Evolutionary conservation across 2,888 invertebrate genomes (phyloP).

Genomic region (Eurois occulta): DNA sequence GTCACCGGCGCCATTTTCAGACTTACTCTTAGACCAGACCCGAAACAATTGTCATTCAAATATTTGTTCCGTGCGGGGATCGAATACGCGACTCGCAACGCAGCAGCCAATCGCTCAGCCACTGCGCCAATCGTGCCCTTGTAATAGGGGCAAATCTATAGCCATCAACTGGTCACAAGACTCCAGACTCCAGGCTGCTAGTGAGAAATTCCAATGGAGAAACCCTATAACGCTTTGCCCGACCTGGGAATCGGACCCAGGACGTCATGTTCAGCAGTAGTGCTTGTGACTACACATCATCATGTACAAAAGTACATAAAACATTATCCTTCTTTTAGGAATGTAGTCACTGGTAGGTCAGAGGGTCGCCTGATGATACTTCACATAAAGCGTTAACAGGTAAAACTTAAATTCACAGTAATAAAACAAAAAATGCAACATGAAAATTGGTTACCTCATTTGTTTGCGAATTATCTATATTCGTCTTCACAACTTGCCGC

Average conservation of each 20-base stretch:
- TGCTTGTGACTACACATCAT: not conserved
- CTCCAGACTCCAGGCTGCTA: not conserved
- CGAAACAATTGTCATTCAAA: not conserved
- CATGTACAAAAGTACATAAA: not conserved
- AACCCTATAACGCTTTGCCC: not conserved
- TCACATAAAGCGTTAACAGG: not conserved
- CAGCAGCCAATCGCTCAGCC: not conserved
- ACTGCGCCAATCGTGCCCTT: not conserved
- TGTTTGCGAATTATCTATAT: conserved; percentile 92
- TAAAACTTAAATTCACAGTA: not conserved
- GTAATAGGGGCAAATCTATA: not conserved
- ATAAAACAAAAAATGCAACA: not conserved
- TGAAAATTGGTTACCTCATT: conserved; percentile 90
- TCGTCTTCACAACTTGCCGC: conserved; percentile 92
- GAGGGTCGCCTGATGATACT: not conserved
- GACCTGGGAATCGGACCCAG: not conserved
- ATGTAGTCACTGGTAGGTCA: not conserved
- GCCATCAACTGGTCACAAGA: not conserved
- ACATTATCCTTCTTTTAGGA: not conserved
- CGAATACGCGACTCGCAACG: not conserved
- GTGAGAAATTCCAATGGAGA: not conserved
- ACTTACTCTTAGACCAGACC: too few species aligned
- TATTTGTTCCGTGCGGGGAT: not conserved
- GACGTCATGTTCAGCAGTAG: not conserved
- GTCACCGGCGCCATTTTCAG: too few species aligned